phyloP scores from a whole-genome alignment of 2,797 vertebrate species.

The Diplodus sargus region DNA sequence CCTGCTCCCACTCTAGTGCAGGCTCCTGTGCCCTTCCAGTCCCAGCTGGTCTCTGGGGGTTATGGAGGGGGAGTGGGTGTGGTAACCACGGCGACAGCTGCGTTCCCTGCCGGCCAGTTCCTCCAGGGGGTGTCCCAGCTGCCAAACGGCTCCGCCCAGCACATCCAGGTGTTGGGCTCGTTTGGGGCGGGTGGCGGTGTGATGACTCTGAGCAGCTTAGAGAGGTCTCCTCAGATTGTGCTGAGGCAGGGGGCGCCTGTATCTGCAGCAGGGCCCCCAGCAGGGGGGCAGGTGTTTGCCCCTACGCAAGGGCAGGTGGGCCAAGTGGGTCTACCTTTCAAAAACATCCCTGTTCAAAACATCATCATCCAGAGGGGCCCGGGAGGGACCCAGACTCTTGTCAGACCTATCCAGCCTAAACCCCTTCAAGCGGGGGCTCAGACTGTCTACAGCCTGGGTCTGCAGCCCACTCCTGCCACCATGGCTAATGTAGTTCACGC shows the following conservation, averaged over 20 bases:
- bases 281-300: constrained; percentile 89
- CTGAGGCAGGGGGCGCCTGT: constrained; percentile 90
- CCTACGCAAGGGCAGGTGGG: constrained; percentile 91
- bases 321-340: constrained; percentile 94
- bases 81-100: constrained; percentile 86
- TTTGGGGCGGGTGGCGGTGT: constrained; percentile 92
- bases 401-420: constrained; percentile 97
- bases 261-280: constrained; percentile 82
- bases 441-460: constrained; percentile 92
- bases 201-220: constrained; percentile 96
- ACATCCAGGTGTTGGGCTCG: constrained; percentile 95
- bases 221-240: constrained; percentile 94
- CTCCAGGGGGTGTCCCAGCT: constrained; percentile 94
- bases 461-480: constrained; percentile 82
- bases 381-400: constrained; percentile 89
- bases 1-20: constrained; percentile 89
- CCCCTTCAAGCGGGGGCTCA: constrained; percentile 92
- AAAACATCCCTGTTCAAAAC: constrained; percentile 97
- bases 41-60: constrained; percentile 95
- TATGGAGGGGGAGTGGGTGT: constrained; percentile 91
- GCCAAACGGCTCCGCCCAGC: constrained; percentile 93
- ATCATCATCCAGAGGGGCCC: constrained; percentile 98
- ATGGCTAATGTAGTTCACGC: constrained; percentile 67
- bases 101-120: constrained; percentile 90
- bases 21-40: constrained; percentile 91